Conservation (phyloP, 2,888 invertebrate species). For the Hydrotaea cyrtoneurina region DNA sequence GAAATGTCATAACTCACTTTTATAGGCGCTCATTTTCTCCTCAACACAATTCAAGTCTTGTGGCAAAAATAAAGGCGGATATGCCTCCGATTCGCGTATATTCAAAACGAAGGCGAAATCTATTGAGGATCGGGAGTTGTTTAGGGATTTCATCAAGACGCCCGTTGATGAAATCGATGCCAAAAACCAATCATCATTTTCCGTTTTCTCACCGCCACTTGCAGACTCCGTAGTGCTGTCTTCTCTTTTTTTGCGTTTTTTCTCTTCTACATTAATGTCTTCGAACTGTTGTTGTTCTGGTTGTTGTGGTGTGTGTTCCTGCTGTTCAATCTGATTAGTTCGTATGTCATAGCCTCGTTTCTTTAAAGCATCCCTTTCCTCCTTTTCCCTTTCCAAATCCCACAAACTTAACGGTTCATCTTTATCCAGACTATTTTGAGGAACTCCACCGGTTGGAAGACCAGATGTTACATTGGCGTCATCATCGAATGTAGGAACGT, state of each 20-base stretch:
- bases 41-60: conserved; percentile 86
- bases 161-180: conserved; percentile 79
- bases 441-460: conserved; percentile 67
- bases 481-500: conserved; percentile 70
- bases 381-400: conserved; percentile 83
- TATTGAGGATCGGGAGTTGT: conserved; percentile 79
- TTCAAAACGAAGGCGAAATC: conserved; percentile 88
- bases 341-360: conserved; percentile 66
- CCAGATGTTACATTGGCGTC: conserved; percentile 68
- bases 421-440: conserved; percentile 69
- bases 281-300: conserved; percentile 32
- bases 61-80: conserved; percentile 83
- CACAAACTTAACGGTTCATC: conserved; percentile 80
- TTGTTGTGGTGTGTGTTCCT: neutral
- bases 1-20: conserved; percentile 73
- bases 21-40: conserved; percentile 81
- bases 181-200: conserved; percentile 75
- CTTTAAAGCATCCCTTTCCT: conserved; percentile 81
- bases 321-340: neutral
- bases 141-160: conserved; percentile 80
- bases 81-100: conserved; percentile 86
- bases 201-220: conserved; percentile 56
- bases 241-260: conserved; percentile 38
- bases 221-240: conserved; percentile 46
- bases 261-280: neutral